Conservation (phyloP, 2,797 vertebrate genomes). For the Tadarida brasiliensis region DNA sequence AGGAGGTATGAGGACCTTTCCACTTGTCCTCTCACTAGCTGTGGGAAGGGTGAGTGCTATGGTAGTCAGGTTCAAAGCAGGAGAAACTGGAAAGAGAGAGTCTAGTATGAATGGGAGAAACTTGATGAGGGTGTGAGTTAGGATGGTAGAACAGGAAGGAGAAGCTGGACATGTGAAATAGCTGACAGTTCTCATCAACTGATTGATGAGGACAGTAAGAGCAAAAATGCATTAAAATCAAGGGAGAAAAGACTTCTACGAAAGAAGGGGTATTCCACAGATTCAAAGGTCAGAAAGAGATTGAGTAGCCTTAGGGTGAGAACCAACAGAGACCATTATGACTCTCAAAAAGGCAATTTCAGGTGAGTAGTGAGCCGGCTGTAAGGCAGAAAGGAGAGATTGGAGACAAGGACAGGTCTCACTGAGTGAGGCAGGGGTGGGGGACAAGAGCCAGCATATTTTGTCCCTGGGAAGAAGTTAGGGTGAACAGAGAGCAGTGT, state of each 20-base stretch:
- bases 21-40: neutral
- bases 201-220: neutral
- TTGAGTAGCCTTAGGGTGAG: neutral
- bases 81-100: neutral
- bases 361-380: neutral
- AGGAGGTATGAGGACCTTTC: neutral
- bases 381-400: neutral
- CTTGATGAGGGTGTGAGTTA: neutral
- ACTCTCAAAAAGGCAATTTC: neutral
- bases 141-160: neutral
- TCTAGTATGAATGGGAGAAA: neutral
- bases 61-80: neutral
- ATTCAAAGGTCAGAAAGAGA: neutral
- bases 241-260: neutral
- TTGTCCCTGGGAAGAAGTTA: neutral
- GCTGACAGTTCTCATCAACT: neutral
- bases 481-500: neutral
- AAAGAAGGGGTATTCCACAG: neutral
- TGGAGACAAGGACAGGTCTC: neutral
- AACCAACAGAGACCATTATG: neutral
- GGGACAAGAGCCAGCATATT: neutral
- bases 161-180: neutral
- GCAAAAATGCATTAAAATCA: neutral
- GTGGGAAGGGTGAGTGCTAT: accelerated
- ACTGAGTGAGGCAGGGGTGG: neutral